These are phyloP conservation scores for Apocheima hispidaria DNA, from an alignment of 2,888 invertebrate species.

Conservation along the genomic window DNA sequence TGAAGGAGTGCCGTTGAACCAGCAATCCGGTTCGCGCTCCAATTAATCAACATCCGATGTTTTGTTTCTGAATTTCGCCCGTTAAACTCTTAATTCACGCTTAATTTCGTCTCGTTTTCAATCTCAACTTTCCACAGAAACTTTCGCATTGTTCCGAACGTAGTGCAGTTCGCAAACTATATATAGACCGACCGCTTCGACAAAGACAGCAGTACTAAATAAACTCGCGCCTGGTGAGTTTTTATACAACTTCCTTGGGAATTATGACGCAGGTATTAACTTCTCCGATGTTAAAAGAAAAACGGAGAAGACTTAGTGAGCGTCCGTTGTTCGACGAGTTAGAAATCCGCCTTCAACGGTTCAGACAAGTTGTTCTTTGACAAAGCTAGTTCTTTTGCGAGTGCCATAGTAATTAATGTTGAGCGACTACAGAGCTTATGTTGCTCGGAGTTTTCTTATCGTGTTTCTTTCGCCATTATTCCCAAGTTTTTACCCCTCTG, in stretches of 20 bases:
- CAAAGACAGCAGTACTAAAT: slow-evolving; percentile 61
- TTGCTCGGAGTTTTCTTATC: slow-evolving; percentile 64
- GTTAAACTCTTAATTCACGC: slow-evolving; percentile 65
- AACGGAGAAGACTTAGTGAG: slow-evolving; percentile 52
- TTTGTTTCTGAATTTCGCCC: slow-evolving; percentile 59
- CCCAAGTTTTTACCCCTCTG: slow-evolving; percentile 53
- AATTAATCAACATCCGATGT: slow-evolving; percentile 52
- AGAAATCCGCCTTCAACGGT: slow-evolving; percentile 35
- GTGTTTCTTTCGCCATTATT: slow-evolving; percentile 61
- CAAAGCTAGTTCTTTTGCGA: slow-evolving; percentile 67
- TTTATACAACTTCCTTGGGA: slow-evolving; percentile 53
- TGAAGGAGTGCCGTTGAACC: slow-evolving; percentile 17
- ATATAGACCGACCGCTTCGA: slow-evolving; percentile 54
- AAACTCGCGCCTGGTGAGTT: slow-evolving; percentile 61
- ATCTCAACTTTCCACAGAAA: slow-evolving; percentile 64
- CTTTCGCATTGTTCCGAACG: slow-evolving; percentile 61
- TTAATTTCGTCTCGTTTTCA: slow-evolving; percentile 70
- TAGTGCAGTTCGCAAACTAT: slow-evolving; percentile 56
- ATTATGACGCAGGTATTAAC: slow-evolving; percentile 64
- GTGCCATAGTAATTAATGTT: slow-evolving; percentile 72
- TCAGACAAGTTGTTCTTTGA: slow-evolving; percentile 68
- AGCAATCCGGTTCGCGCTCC: slow-evolving; percentile 24
- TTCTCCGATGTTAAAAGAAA: slow-evolving; percentile 51
- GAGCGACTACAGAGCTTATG: slow-evolving; percentile 59
- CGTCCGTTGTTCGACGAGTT: slow-evolving; percentile 42